Evolutionary conservation across 2,113 vertebrate genomes (phyloP).

Genomic region (Ammodramus savannarum): DNA sequence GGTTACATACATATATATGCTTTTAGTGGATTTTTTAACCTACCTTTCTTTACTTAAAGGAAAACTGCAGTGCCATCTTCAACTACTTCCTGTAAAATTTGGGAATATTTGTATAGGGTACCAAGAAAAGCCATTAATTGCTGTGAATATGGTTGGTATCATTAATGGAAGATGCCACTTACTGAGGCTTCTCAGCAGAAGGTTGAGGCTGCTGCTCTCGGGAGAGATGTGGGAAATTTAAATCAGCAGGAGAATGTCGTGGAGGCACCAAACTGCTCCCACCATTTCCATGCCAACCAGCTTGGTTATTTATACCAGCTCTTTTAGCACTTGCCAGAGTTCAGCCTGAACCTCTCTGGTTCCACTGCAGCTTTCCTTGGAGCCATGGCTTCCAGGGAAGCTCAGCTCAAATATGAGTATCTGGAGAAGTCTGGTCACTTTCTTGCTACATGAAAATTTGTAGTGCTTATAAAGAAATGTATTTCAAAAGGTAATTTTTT

Average conservation of each 20-base stretch:
- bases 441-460: conserved; percentile 30
- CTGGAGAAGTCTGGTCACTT: conserved; percentile 2
- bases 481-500: conserved; percentile 57
- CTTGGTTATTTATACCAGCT: not conserved
- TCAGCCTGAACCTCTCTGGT: not conserved
- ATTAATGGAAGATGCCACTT: not conserved
- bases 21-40: conserved; percentile 42
- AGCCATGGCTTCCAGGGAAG: not conserved
- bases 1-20: conserved; percentile 41
- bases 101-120: not conserved
- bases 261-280: not conserved
- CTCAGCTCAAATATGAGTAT: not conserved
- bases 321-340: not conserved
- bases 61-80: conserved; percentile 32
- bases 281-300: not conserved
- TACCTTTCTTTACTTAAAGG: conserved; percentile 28
- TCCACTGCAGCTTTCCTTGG: conserved; percentile 11
- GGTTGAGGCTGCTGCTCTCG: not conserved
- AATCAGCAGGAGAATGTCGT: accelerated
- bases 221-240: not conserved
- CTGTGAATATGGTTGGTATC: conserved; percentile 15
- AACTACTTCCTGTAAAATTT: not conserved
- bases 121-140: not conserved
- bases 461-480: conserved; percentile 53
- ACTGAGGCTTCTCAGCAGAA: not conserved